A percentile compares a stretch with the other conserved stretches of the same genome.
Conservation (phyloP, 53 echinoderm and acorn worm species). For the Mesocentrotus franciscanus region DNA sequence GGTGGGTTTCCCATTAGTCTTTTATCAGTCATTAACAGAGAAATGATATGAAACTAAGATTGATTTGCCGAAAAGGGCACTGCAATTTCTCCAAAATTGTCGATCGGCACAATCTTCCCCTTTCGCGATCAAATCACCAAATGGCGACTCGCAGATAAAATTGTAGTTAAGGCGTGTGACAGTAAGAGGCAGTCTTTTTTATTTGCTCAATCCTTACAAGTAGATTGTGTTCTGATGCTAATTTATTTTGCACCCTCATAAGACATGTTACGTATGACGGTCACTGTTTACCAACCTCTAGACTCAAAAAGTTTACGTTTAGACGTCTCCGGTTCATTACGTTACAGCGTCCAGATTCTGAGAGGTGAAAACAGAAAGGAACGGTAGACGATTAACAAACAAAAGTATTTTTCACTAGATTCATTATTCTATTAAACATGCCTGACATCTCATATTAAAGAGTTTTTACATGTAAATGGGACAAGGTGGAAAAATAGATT, state of each 20-base stretch:
- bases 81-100: not conserved
- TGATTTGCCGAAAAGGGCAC: not conserved
- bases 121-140: not conserved
- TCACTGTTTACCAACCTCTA: not conserved
- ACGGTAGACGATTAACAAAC: no score
- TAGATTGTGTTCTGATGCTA: slow-evolving; percentile 2
- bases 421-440: no score
- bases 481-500: no score
- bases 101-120: not conserved
- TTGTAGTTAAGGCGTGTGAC: not conserved
- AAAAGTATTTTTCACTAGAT: no score
- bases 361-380: not conserved
- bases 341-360: not conserved
- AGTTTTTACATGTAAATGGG: no score
- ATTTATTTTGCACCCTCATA: slow-evolving; percentile 20
- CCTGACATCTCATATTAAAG: no score
- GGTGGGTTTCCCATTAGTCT: not conserved
- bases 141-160: not conserved
- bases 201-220: not conserved
- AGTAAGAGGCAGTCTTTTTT: not conserved
- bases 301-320: not conserved
- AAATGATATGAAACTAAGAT: not conserved
- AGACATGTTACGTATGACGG: not conserved
- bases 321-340: not conserved
- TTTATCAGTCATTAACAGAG: not conserved